phyloP scores from a whole-genome alignment of 2,113 vertebrate species.

The Gallinago paraguaiae region DNA sequence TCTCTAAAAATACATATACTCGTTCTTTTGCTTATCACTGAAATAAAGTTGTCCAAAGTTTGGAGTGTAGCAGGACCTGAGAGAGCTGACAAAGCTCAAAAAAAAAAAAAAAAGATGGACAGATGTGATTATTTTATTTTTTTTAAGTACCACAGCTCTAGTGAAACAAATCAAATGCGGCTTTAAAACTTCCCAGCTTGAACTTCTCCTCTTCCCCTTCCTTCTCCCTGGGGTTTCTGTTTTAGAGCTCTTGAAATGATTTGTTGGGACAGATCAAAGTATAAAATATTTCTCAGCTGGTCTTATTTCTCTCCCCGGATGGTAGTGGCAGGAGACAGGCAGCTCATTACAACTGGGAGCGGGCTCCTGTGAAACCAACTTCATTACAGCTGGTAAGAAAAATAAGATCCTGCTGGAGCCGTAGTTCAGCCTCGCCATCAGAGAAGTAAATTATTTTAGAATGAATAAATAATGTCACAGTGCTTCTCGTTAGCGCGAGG shows the following conservation, averaged over 20 bases:
- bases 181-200: slow-evolving; percentile 40
- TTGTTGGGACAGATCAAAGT: slow-evolving; percentile 67
- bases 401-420: background rate
- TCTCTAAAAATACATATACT: background rate
- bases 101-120: background rate
- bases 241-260: slow-evolving; percentile 60
- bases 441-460: slow-evolving; percentile 19
- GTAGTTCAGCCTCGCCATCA: background rate
- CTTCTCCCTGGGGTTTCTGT: slow-evolving; percentile 22
- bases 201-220: slow-evolving; percentile 1
- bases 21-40: background rate
- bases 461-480: slow-evolving; percentile 31
- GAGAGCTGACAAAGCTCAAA: slow-evolving; percentile 6
- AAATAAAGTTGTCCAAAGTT: slow-evolving; percentile 28
- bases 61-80: background rate
- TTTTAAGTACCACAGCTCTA: background rate
- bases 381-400: slow-evolving; percentile 22
- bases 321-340: slow-evolving; percentile 34
- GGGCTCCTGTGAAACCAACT: background rate
- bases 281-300: slow-evolving; percentile 46
- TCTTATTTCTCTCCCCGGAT: slow-evolving; percentile 46
- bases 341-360: slow-evolving; percentile 10
- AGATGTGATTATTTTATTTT: background rate
- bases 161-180: slow-evolving; percentile 49
- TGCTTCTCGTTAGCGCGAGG: background rate